Conservation (phyloP, 2,113 vertebrate genomes). For the Chascanopsetta lugubris region DNA sequence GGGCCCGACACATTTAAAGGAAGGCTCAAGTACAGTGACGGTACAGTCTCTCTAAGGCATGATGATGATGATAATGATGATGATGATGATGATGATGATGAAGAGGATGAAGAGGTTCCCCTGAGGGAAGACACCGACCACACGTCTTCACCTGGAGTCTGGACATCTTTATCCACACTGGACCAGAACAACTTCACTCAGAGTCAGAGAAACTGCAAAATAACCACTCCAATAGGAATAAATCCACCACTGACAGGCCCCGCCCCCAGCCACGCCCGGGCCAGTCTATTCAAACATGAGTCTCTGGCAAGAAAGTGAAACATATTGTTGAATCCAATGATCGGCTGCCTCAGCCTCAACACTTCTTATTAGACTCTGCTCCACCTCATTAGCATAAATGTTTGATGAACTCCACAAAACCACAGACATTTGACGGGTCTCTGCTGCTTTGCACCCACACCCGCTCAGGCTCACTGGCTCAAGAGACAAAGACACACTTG, state of each 20-base stretch:
- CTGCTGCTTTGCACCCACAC: conserved; percentile 58
- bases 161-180: conserved; percentile 5
- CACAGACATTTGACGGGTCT: conserved; percentile 23
- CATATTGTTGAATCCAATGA: conserved; percentile 24
- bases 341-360: conserved; percentile 15
- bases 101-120: no score
- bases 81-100: conserved; percentile 2
- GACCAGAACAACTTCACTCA: conserved; percentile 23
- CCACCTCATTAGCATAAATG: conserved; percentile 71
- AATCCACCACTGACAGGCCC: not conserved
- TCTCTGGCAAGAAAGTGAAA: conserved; percentile 12
- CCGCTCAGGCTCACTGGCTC: conserved; percentile 58
- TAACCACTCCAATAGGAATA: not conserved
- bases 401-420: conserved; percentile 65
- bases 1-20: conserved; percentile 48
- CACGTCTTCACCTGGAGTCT: conserved; percentile 19
- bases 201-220: conserved; percentile 3
- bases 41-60: conserved; percentile 9
- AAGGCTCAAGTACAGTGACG: conserved; percentile 29
- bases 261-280: conserved; percentile 4
- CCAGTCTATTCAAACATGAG: conserved; percentile 54
- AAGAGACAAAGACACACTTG: conserved; percentile 61
- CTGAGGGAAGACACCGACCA: not conserved
- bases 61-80: conserved; percentile 2
- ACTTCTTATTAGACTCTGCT: conserved; percentile 43